Percentiles rank a stretch among this genome's conserved stretches.
These are phyloP conservation scores for Heliconius ismenius DNA, from an alignment of 2,888 invertebrate genomes.

Conservation along the genomic window DNA sequence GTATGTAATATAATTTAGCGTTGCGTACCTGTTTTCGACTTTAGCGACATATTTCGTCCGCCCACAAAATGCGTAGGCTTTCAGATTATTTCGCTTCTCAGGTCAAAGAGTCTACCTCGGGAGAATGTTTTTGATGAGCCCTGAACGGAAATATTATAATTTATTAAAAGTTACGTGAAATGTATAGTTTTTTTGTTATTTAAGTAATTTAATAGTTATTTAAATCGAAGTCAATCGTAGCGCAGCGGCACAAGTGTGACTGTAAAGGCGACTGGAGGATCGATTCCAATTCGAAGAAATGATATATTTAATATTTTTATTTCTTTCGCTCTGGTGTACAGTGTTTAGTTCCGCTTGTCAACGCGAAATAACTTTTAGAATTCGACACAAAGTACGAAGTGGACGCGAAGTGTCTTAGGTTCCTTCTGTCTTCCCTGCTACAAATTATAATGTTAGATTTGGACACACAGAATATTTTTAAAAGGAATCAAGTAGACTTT, in stretches of 20 bases:
- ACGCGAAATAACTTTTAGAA: too few relatives aligned
- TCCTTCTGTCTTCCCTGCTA: too few relatives aligned
- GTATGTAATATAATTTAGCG: slow-evolving; percentile 33
- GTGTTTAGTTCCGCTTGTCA: too few relatives aligned
- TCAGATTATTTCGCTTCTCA: slow-evolving; percentile 40
- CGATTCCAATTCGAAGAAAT: too few relatives aligned
- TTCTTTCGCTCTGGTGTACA: too few relatives aligned
- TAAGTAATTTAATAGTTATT: background rate
- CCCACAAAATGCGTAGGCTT: slow-evolving; percentile 37
- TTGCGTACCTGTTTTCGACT: slow-evolving; percentile 34
- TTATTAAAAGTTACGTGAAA: slow-evolving; percentile 26
- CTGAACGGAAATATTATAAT: slow-evolving; percentile 25
- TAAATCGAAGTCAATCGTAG: background rate
- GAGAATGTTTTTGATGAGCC: slow-evolving; percentile 47
- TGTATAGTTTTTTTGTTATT: background rate
- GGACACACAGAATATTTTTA: too few relatives aligned
- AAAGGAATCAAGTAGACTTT: background rate
- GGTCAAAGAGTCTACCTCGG: slow-evolving; percentile 46
- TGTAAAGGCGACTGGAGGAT: too few relatives aligned
- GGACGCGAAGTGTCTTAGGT: too few relatives aligned
- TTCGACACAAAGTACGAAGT: too few relatives aligned
- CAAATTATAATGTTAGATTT: too few relatives aligned
- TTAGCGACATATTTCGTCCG: slow-evolving; percentile 38
- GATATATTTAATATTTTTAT: too few relatives aligned
- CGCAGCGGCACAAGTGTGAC: too few relatives aligned